These are phyloP conservation scores for Macrotus californicus DNA, from an alignment of 2,113 vertebrate species.

Conservation along the genomic window DNA sequence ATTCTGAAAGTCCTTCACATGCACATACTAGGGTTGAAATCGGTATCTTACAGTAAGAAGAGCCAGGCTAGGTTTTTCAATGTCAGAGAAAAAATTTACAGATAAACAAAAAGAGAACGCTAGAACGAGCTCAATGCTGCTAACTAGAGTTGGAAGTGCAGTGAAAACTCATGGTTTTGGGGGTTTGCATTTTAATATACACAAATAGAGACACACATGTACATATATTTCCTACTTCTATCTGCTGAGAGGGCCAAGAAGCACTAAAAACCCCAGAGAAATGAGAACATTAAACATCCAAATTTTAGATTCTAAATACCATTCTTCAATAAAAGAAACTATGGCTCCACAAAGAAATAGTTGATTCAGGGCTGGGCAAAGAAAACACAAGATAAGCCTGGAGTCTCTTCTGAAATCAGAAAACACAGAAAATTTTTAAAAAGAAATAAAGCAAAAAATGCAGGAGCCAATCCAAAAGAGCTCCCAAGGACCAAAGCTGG, in stretches of 20 bases:
- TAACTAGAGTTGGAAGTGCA: not conserved
- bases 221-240: too few species aligned
- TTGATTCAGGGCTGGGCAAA: not conserved
- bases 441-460: not conserved
- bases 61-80: not conserved
- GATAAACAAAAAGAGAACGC: not conserved
- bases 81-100: too few species aligned
- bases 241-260: not conserved
- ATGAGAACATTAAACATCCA: not conserved
- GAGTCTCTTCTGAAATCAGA: not conserved
- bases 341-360: not conserved
- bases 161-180: not conserved
- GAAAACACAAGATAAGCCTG: not conserved
- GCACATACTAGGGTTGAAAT: not conserved
- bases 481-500: not conserved
- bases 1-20: not conserved
- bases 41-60: not conserved
- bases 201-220: not conserved
- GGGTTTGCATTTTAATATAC: not conserved
- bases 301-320: not conserved
- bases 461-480: not conserved
- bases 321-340: not conserved
- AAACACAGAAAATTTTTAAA: not conserved
- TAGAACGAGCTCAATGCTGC: not conserved
- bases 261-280: not conserved